Evolutionary conservation across 1,140 invertebrate species (phyloP).

Genomic region (Magallana ariakensis): DNA sequence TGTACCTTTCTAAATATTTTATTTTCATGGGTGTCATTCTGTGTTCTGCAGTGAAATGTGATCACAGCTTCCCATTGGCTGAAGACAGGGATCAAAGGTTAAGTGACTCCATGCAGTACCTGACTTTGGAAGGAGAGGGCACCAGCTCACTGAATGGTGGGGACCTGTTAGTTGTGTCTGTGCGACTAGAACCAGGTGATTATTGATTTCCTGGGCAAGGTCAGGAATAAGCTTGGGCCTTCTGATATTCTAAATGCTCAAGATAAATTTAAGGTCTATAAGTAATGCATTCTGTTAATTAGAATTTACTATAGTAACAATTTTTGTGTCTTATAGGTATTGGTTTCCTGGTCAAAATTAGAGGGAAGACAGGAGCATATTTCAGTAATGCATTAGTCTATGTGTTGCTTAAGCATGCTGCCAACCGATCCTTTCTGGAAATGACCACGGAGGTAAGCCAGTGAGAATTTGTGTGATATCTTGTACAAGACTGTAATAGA

Average conservation of each 20-base stretch:
- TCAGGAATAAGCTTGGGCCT: background rate
- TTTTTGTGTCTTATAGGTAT: background rate
- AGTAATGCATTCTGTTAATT: too few relatives aligned
- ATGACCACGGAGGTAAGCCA: background rate
- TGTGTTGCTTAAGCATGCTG: background rate
- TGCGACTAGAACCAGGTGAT: background rate
- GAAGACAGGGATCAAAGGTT: background rate
- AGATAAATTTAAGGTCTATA: too few relatives aligned
- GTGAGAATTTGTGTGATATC: too few relatives aligned
- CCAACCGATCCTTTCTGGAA: background rate
- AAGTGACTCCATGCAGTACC: background rate
- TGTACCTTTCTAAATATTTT: too few relatives aligned
- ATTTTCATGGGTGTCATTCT: too few relatives aligned
- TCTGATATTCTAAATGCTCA: too few relatives aligned
- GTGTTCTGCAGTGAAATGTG: background rate
- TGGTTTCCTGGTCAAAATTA: background rate
- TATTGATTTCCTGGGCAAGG: background rate
- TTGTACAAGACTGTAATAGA: too few relatives aligned
- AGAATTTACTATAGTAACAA: too few relatives aligned
- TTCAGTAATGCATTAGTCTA: slow-evolving; percentile 4
- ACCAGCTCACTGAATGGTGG: background rate
- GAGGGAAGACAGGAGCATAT: background rate
- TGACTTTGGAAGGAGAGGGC: background rate
- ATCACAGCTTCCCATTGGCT: background rate
- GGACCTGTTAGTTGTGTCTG: background rate